phyloP scores from a whole-genome alignment of 1,140 invertebrate species.

The Eriosoma lanigerum region DNA sequence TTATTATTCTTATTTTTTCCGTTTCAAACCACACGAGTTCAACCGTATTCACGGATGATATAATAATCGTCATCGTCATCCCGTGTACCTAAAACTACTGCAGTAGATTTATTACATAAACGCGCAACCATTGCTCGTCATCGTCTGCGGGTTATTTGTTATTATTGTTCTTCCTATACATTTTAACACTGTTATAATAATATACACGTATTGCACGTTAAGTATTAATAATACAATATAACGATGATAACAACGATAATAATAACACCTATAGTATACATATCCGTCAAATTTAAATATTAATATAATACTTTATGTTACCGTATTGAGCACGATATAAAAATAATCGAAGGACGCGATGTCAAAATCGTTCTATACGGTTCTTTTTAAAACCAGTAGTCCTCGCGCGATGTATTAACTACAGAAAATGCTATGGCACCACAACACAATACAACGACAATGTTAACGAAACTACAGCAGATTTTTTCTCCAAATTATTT shows the following conservation, averaged over 20 bases:
- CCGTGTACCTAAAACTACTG: no score
- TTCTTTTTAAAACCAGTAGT: slow-evolving; percentile 33
- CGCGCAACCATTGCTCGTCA: no score
- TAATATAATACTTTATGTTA: neutral
- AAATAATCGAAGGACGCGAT: slow-evolving; percentile 19
- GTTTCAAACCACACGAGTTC: slow-evolving; percentile 10
- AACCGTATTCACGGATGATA: slow-evolving; percentile 17
- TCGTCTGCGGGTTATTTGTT: no score
- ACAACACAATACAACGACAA: neutral
- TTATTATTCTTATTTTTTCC: slow-evolving; percentile 8
- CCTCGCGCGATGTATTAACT: neutral
- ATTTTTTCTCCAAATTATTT: neutral
- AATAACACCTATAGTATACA: neutral
- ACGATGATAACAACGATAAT: neutral
- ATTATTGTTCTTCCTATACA: no score
- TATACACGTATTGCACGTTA: no score
- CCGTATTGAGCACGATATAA: neutral
- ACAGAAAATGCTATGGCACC: neutral
- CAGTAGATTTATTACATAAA: no score
- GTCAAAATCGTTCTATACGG: neutral
- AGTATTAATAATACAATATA: no score
- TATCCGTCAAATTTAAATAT: neutral
- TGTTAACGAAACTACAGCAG: neutral
- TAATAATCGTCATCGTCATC: neutral
- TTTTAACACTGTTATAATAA: no score